These are phyloP conservation scores for Apodemia hepburni DNA, from an alignment of 2,888 invertebrate genomes.

Conservation along the genomic window DNA sequence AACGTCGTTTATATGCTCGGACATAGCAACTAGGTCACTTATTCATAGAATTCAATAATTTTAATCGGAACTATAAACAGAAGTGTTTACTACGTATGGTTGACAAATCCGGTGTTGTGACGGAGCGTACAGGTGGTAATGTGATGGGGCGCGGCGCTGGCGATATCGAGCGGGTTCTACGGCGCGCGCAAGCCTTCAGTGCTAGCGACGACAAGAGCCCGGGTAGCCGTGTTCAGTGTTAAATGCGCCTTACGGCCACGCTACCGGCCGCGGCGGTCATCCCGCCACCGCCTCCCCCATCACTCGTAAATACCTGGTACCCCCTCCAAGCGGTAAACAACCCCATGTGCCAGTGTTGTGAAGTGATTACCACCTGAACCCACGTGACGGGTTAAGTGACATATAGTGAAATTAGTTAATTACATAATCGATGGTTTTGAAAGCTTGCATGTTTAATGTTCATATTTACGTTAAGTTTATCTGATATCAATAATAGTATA, in stretches of 20 bases:
- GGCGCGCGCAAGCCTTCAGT: slow-evolving; percentile 60
- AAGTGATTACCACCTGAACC: slow-evolving; percentile 36
- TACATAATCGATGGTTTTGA: slow-evolving; percentile 45
- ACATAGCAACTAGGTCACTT: slow-evolving; percentile 5
- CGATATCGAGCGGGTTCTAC: slow-evolving; percentile 42
- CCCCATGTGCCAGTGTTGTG: slow-evolving; percentile 47
- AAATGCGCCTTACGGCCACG: slow-evolving; percentile 45
- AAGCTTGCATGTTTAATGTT: slow-evolving; percentile 21
- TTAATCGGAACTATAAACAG: slow-evolving; percentile 29
- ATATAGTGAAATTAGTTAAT: slow-evolving; percentile 51
- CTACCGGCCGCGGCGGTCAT: slow-evolving; percentile 51
- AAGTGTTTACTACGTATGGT: slow-evolving; percentile 36
- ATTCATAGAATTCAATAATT: slow-evolving; percentile 20
- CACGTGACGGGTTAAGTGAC: slow-evolving; percentile 34
- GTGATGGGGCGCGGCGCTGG: slow-evolving; percentile 56
- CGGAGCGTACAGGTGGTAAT: slow-evolving; percentile 73
- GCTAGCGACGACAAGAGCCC: slow-evolving; percentile 50
- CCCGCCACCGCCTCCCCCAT: slow-evolving; percentile 45
- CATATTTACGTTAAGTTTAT: background rate
- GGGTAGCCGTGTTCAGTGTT: slow-evolving; percentile 53
- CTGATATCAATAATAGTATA: slow-evolving; percentile 7
- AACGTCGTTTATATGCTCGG: background rate
- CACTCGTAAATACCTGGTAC: slow-evolving; percentile 30
- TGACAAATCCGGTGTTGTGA: slow-evolving; percentile 64
- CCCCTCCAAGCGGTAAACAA: slow-evolving; percentile 46